phyloP scores from a whole-genome alignment of 2,113 vertebrate genomes.

The Polypterus senegalus region DNA sequence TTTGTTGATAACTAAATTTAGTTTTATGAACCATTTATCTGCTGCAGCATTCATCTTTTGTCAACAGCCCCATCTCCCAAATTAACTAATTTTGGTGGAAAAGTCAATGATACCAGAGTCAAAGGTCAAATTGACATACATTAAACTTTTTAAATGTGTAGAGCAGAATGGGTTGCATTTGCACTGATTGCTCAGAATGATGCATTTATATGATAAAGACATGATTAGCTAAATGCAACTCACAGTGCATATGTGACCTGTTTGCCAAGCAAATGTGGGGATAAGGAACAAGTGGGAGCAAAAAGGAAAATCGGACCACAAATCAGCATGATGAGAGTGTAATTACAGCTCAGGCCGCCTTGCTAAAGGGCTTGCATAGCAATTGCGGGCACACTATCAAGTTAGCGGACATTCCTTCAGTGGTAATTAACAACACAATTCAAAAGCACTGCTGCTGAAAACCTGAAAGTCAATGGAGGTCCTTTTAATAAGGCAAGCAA shows the following conservation, averaged over 20 bases:
- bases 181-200: constrained; percentile 36
- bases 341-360: constrained; percentile 38
- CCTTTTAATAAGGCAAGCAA: constrained; percentile 5
- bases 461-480: not conserved
- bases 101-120: constrained; percentile 23
- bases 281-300: constrained; percentile 18
- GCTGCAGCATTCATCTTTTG: constrained; percentile 28
- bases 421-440: constrained; percentile 44
- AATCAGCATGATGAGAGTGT: constrained; percentile 33
- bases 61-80: constrained; percentile 24
- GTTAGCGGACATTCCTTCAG: constrained; percentile 26
- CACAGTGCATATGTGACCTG: constrained; percentile 25
- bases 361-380: constrained; percentile 35
- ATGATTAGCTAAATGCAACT: constrained; percentile 36
- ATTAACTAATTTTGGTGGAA: constrained; percentile 23
- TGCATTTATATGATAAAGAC: constrained; percentile 25
- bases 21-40: constrained; percentile 27
- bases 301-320: constrained; percentile 25
- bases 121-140: constrained; percentile 32
- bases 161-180: constrained; percentile 26
- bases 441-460: constrained; percentile 16
- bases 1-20: constrained; percentile 25
- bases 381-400: constrained; percentile 30
- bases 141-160: constrained; percentile 7
- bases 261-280: constrained; percentile 35